Base-by-base conservation (phyloP, 2,888 invertebrate genomes). In the Mythimna lalbum region DNA sequence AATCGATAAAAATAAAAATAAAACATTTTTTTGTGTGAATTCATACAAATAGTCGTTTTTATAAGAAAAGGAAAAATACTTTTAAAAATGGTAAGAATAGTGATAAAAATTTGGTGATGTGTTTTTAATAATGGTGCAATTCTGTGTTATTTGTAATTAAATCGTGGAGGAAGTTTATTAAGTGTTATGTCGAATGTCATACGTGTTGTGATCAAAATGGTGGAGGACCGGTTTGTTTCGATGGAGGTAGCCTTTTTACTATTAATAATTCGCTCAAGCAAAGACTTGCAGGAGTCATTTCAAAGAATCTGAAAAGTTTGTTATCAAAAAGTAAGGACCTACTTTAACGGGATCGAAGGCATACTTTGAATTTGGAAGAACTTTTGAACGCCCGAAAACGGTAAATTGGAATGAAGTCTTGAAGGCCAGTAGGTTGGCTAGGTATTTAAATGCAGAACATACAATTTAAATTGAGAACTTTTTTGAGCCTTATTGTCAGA, bases 71-170 rank as follows among this genome's bases (percentile, higher is more conserved):
- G 74, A 75, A 83, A 84, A 79, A 76, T 77, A 76, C 63, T 65
- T 78, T 64, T 82, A 64, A 85, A 79, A 86, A 89, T 88, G 86
- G 89, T 90, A 89, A 87, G 86, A 83, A 78, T 81, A 65, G 76
- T 81, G 83, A 27, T 39, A 63, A 70, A 76, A 79, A 59, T 71
- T 64, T 33, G 39, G 83, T 84, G 80, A 60, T 76, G 75, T 82
- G 72, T 76, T 73, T 14, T 64, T 76, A 59, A 64, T 84, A 64
- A 78, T 63, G 74, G 78, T 81, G 79, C 64, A 70, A 82, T 77
- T 76, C 82, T 85, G 78, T 78, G 55, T 39, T 53, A 53, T 47
- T 56, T 43, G 52, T 76, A 81, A 78, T 83, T 81, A 81, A 70
- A 59, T 39, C 52, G 43, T 79, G 53, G 73, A 85, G 79, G 85